Conservation (phyloP, 2,888 invertebrate genomes). For the Chrysomela aeneicollis region DNA sequence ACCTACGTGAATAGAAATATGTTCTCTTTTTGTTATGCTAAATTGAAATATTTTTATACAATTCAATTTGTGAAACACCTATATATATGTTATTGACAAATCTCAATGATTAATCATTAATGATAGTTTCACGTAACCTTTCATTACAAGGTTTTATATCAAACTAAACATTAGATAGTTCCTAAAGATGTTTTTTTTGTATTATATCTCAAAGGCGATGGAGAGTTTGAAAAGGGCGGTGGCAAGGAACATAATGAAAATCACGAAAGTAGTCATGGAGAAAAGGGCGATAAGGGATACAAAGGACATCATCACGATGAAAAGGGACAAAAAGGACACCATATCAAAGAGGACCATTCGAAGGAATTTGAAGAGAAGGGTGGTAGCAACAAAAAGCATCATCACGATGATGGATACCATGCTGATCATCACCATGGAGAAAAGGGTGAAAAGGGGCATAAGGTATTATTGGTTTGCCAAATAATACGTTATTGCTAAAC, state of each 20-base stretch:
- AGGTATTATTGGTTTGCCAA: slow-evolving; percentile 42
- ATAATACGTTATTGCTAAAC: too few relatives aligned
- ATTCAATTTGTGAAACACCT: too few relatives aligned
- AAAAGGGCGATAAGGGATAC: slow-evolving; percentile 57
- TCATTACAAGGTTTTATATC: not conserved
- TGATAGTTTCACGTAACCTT: too few relatives aligned
- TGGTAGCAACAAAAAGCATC: slow-evolving; percentile 63
- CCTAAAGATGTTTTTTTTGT: too few relatives aligned
- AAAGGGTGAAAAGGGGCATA: slow-evolving; percentile 63
- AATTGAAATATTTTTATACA: too few relatives aligned
- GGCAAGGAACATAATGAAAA: slow-evolving; percentile 51
- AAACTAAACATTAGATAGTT: too few relatives aligned
- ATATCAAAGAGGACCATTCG: slow-evolving; percentile 62
- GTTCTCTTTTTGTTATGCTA: too few relatives aligned
- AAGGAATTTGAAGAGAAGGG: slow-evolving; percentile 63
- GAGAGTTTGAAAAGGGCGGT: slow-evolving; percentile 49
- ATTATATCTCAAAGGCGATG: slow-evolving; percentile 14
- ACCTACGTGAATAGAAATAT: too few relatives aligned
- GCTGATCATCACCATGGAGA: slow-evolving; percentile 64
- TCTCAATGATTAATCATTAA: too few relatives aligned
- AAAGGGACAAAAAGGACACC: slow-evolving; percentile 57
- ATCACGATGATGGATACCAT: slow-evolving; percentile 60
- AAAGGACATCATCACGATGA: slow-evolving; percentile 56
- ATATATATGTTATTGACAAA: too few relatives aligned
- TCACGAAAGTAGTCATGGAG: slow-evolving; percentile 51